Evolutionary conservation across 2,113 vertebrate genomes (phyloP), one percentile per base, ranked within the genome.

Genomic region (Megalops atlanticus): DNA sequence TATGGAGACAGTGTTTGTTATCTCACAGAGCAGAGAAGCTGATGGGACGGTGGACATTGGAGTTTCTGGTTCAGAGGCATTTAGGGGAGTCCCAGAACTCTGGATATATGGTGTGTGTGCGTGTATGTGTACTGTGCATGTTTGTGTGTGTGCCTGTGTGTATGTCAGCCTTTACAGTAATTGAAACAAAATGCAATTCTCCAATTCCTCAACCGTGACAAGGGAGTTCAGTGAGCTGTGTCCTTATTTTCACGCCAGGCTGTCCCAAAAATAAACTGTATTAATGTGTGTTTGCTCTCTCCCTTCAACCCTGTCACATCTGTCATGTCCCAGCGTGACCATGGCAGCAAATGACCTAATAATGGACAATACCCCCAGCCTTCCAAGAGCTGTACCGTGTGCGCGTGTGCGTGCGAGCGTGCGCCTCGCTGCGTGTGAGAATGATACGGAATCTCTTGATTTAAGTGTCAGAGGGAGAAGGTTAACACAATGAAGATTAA

Each of bases 181-280:
- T 79, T 45, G 77, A 69, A 78, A 70, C 77, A 79, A 43, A 79
- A 58, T 43, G n/a, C 16, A n/a, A 64, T 40, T 15, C 52, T 78
- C 36, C 18, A 21, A 78, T 40, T 64, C 40, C 35, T 78, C 38
- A 78, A 49, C 54, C 14, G 24, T 41, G 36, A 21, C 27, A 24
- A 36, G 24, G 76, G 6, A 6, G n/a, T 68, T 70, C 39, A 21
- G 27, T 35, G 38, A 27, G 77, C 39, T 27, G 0, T 41, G 58
- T 43, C 38, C 27, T 43, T 15, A n/a, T 47, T 45, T 79, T 36
- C 10, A 6, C 27, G 3, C 21, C 16, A n/a, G n/a, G 15, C 77
- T 40, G 1, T 79, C 58, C 77, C 58, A 79, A 39, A n/a, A 70
- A 79, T 70, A 79, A 69, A 39, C 39, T 69, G 41, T 54, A 69